Evolutionary conservation across 2,797 vertebrate genomes (phyloP), one percentile per base, ranked within the genome.

Genomic region (Euthynnus affinis): DNA sequence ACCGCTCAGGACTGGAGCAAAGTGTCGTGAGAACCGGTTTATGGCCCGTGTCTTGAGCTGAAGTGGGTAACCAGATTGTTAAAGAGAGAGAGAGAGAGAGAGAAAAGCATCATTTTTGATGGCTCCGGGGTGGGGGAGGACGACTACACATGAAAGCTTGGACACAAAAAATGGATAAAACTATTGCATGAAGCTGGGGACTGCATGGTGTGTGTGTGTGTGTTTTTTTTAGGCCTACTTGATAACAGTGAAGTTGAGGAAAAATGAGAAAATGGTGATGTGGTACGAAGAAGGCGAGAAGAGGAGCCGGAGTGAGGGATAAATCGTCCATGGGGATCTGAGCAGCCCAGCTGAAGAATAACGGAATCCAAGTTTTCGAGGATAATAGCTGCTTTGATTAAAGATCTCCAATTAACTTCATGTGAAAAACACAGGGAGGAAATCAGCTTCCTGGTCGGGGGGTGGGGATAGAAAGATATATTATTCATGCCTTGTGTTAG

Each of bases 371-470:
- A 91, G 87, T 89, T 89, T 86, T 86, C 71, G 37, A 77, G 87
- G 84, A 92, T 80, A 76, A 88, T 82, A 81, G 75, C 90, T 84
- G 84, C 85, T 88, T 79, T 87, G 86, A 89, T 91, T 87, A 66
- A 87, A 81, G 66, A 88, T 82, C 89, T 89, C 83, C 90, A 92
- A 93, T 93, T 92, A 93, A 91, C 72, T 94, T 94, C 84, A 94
- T 91, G 92, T 93, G 91, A 94, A 89, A 90, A 78, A 84, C 75
- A 83, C 67, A 83, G 88, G 91, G 90, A 93, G 94, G 93, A 94
- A 94, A 95, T 91, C 91, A 89, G 91, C 93, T 94, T 96, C 94
- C 95, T 95, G 93, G 91, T 93, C 81, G 62, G 69, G 82, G 78
- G 88, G 85, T 74, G 80, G 83, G 76, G 84, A 68, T 75, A 80